A percentile compares a stretch with the other conserved stretches of the same genome.
These are phyloP conservation scores for Scomber colias DNA, from an alignment of 2,113 vertebrate species.

Conservation along the genomic window DNA sequence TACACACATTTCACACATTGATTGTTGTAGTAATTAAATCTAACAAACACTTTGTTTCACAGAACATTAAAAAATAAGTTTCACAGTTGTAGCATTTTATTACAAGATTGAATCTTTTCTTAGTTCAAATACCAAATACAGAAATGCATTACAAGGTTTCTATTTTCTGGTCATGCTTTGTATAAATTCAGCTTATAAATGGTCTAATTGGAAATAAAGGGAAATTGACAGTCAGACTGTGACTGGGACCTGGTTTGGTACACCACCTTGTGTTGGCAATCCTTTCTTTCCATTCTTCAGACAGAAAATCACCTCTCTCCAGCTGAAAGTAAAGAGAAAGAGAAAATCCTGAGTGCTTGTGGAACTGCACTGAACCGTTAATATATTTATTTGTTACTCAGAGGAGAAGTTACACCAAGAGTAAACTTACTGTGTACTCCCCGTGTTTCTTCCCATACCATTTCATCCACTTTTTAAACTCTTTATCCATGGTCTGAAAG, in stretches of 20 bases:
- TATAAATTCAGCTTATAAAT: neutral
- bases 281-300: slow-evolving; percentile 97
- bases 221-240: slow-evolving; percentile 1
- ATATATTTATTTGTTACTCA: neutral
- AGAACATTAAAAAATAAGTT: too few species aligned
- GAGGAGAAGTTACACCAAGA: neutral
- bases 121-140: neutral
- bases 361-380: neutral
- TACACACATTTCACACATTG: too few species aligned
- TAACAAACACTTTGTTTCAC: too few species aligned
- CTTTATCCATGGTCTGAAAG: slow-evolving; percentile 95
- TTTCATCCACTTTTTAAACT: slow-evolving; percentile 99
- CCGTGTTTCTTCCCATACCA: slow-evolving; percentile 99
- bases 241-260: neutral
- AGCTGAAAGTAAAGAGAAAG: slow-evolving; percentile 83
- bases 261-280: slow-evolving; percentile 98
- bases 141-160: too few species aligned
- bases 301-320: slow-evolving; percentile 98
- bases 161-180: neutral
- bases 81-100: neutral
- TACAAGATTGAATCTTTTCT: neutral
- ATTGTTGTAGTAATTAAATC: neutral
- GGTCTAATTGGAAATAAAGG: slow-evolving; percentile 8
- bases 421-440: slow-evolving; percentile 96
- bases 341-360: neutral